Evolutionary conservation across 2,797 vertebrate genomes (phyloP), one percentile per base, ranked within the genome.

Genomic region (Hoplostethus mediterraneus): DNA sequence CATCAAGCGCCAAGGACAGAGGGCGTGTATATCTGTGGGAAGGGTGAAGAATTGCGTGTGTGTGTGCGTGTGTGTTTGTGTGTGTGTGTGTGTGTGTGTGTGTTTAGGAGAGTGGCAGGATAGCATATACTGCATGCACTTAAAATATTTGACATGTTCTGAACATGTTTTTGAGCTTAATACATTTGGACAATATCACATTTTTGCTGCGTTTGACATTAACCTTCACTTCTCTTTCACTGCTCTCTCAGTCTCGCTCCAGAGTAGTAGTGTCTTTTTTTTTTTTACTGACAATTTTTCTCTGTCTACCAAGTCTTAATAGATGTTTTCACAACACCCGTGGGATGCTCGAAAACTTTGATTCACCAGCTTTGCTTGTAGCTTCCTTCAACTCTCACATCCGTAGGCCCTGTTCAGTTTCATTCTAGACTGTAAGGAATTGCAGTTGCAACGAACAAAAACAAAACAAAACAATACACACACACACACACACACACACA

Each of bases 321-420:
- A 59, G 73, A 28, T 67, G 57, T 83, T 84, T 80, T 31, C 28
- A 13, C 73, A 86, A 85, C n/a, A 47, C 71, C 69, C 28, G n/a
- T 57, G 79, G 64, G 70, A 87, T 8, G 55, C 61, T 57, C 33
- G 6, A 14, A 79, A 77, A 77, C 51, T 70, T 65, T 64, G 16
- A 72, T 67, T 44, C 76, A 60, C 40, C 16, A 73, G 60, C 58
- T 68, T 70, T 69, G 55, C 49, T 67, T 36, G 28, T 14, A 0
- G 49, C 57, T 55, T 73, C 25, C 48, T 69, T 67, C 2, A 4
- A 60, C 31, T 52, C 48, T 81, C n/a, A 58, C 14, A 21, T 33
- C 9, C 0, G n/a, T 51, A 57, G 59, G 71, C 60, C 11, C 10
- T 61, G 52, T 38, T 58, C 21, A 36, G 9, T 60, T 58, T 53